Percentiles rank a stretch among this genome's conserved stretches.
These are phyloP conservation scores for Conus canariensis DNA, from an alignment of 2,888 invertebrate species.

Conservation along the genomic window DNA sequence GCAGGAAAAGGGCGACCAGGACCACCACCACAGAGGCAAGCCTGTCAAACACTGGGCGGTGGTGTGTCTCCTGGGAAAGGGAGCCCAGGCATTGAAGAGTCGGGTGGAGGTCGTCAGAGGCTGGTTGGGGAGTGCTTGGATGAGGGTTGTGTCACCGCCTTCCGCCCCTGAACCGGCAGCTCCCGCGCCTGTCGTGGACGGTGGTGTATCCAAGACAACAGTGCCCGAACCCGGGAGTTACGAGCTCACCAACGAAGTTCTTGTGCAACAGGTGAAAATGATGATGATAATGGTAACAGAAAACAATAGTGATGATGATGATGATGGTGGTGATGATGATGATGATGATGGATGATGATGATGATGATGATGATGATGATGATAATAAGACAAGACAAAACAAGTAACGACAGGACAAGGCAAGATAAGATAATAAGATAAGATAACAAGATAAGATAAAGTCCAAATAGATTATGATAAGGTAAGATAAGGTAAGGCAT, in stretches of 20 bases:
- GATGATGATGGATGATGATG: no score
- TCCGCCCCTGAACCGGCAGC: not conserved
- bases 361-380: no score
- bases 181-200: not conserved
- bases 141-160: not conserved
- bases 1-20: not conserved
- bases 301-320: not conserved
- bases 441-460: no score
- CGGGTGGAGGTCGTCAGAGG: not conserved
- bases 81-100: not conserved
- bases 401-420: no score
- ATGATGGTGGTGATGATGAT: no score
- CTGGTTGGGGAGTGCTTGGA: not conserved
- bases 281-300: not conserved
- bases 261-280: constrained; percentile 34
- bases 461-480: no score
- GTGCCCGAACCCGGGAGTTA: not conserved
- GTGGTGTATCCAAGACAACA: not conserved
- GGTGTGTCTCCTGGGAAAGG: not conserved
- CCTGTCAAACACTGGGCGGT: not conserved
- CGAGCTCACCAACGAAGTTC: constrained; percentile 17
- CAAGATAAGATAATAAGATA: no score
- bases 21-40: not conserved
- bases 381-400: no score
- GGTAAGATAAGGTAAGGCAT: no score